Conservation (phyloP, 2,888 invertebrate species). For the Cecidostiba fungosa region DNA sequence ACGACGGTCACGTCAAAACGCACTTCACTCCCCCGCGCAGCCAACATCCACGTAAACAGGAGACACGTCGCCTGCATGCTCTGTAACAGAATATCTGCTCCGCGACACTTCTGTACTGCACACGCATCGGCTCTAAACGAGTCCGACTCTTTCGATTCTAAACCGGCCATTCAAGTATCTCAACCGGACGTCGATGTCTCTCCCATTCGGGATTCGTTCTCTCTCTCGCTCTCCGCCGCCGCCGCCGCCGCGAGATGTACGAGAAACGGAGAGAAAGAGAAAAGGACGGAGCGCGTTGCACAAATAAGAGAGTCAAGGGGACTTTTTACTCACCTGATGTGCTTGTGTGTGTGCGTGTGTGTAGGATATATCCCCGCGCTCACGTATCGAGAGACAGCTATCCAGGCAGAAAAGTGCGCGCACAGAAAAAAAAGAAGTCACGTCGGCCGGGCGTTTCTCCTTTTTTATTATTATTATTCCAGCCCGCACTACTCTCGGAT, state of each 20-base stretch:
- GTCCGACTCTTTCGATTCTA: conserved; percentile 52
- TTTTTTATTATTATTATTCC: background rate
- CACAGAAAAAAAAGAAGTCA: background rate
- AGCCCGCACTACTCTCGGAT: background rate
- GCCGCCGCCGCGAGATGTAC: background rate
- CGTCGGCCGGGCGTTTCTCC: conserved; percentile 27
- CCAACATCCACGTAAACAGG: background rate
- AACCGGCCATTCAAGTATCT: conserved; percentile 64
- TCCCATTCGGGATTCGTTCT: conserved; percentile 43
- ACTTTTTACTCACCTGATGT: conserved; percentile 33
- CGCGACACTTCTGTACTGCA: background rate
- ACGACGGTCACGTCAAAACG: background rate
- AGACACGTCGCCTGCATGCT: background rate
- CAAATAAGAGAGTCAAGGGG: background rate
- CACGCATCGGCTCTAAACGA: conserved; percentile 36
- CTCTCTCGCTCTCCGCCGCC: conserved; percentile 5
- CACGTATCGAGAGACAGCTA: background rate
- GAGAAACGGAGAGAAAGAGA: conserved; percentile 2
- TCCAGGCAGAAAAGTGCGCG: background rate
- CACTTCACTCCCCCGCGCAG: background rate
- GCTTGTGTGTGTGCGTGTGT: background rate
- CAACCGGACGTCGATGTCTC: conserved; percentile 64
- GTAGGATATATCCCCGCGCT: background rate
- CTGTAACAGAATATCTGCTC: conserved; percentile 29
- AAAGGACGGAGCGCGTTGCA: background rate